These are phyloP conservation scores for Priocnemis perturbator DNA, from an alignment of 2,888 invertebrate species.

Conservation along the genomic window DNA sequence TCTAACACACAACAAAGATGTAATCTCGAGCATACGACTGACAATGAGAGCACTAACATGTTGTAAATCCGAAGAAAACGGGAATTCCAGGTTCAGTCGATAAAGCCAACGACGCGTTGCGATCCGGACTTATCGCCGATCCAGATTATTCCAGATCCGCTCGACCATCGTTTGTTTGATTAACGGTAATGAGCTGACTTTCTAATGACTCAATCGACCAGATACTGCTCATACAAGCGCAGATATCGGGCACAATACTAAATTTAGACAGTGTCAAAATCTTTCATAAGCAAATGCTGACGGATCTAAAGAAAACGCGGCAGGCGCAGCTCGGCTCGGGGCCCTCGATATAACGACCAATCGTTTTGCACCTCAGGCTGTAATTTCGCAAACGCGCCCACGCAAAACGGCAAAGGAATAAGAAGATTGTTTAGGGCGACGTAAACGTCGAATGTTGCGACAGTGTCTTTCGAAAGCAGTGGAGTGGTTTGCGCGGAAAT, in stretches of 20 bases:
- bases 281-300: too few relatives aligned
- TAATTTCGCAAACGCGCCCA: constrained; percentile 11
- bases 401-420: constrained; percentile 2
- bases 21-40: too few relatives aligned
- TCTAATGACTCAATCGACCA: constrained; percentile 54
- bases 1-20: too few relatives aligned
- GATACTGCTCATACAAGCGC: too few relatives aligned
- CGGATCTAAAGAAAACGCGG: too few relatives aligned
- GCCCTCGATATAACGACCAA: constrained; percentile 11
- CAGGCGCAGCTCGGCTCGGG: too few relatives aligned
- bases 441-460: too few relatives aligned
- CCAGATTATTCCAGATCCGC: constrained; percentile 32
- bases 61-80: constrained; percentile 35
- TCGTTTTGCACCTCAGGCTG: constrained; percentile 10
- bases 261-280: too few relatives aligned
- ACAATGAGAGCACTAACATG: too few relatives aligned
- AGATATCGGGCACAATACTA: neutral
- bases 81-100: constrained; percentile 24
- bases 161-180: constrained; percentile 47
- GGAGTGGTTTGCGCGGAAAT: too few relatives aligned
- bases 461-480: too few relatives aligned
- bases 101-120: constrained; percentile 32
- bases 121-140: constrained; percentile 37
- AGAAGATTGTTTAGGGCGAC: neutral
- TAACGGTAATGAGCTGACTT: constrained; percentile 43